Evolutionary conservation across 2,888 invertebrate species (phyloP).

Genomic region (Dicranocentrus wangi): DNA sequence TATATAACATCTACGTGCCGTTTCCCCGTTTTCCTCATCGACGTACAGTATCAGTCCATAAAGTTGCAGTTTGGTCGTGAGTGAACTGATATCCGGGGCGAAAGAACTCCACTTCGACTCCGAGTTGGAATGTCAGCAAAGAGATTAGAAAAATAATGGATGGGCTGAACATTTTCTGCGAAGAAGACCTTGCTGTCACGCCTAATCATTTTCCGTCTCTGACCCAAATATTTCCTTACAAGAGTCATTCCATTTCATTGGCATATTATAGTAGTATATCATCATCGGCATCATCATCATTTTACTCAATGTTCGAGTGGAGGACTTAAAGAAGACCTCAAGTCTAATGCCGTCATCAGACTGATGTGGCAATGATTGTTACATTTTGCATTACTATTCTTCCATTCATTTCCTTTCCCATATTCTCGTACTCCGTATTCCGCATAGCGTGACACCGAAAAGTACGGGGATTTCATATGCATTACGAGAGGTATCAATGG

Average conservation of each 20-base stretch:
- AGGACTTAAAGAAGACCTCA: slow-evolving; percentile 25
- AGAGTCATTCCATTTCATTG: slow-evolving; percentile 39
- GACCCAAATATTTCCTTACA: slow-evolving; percentile 51
- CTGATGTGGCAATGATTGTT: slow-evolving; percentile 1
- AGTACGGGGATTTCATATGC: not conserved
- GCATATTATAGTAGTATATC: slow-evolving; percentile 22
- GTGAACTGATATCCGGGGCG: slow-evolving; percentile 44
- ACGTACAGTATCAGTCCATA: slow-evolving; percentile 25
- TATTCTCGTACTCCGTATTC: slow-evolving; percentile 1
- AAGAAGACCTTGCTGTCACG: slow-evolving; percentile 41
- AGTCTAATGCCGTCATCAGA: not conserved
- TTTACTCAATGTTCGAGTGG: slow-evolving; percentile 28
- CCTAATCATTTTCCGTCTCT: slow-evolving; percentile 52
- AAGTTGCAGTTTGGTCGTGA: slow-evolving; percentile 21
- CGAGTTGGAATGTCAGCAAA: slow-evolving; percentile 56
- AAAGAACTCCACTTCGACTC: slow-evolving; percentile 18
- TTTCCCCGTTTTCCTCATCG: slow-evolving; percentile 5
- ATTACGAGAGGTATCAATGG: not conserved
- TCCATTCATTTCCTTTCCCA: not conserved
- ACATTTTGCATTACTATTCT: not conserved
- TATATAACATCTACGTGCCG: slow-evolving; percentile 29
- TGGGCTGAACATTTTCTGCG: slow-evolving; percentile 47
- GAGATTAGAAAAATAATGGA: slow-evolving; percentile 59
- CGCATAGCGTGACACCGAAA: not conserved
- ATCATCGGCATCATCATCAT: slow-evolving; percentile 44